Percentiles rank a stretch among this genome's conserved stretches.
phyloP scores from a whole-genome alignment of 2,888 invertebrate genomes.

The Eupeodes luniger region DNA sequence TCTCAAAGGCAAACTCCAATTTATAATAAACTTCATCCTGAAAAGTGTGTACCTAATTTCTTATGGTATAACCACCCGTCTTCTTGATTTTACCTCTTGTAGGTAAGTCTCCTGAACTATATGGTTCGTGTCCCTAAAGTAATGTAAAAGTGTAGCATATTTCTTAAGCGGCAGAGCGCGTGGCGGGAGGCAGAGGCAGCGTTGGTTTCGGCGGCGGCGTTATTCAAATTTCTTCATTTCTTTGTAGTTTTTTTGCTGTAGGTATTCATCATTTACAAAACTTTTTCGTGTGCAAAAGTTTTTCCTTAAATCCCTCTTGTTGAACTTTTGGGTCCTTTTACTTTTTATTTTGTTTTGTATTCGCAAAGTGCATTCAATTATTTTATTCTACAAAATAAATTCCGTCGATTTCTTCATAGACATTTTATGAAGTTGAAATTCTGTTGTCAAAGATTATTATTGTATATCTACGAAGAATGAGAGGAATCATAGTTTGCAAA shows the following conservation, averaged over 20 bases:
- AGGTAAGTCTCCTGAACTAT: no score
- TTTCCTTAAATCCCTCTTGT: constrained; percentile 41
- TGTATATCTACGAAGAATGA: background rate
- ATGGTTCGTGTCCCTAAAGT: background rate
- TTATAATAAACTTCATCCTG: constrained; percentile 11
- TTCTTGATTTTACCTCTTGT: background rate
- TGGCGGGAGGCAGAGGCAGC: no score
- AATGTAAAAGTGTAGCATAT: constrained; percentile 48
- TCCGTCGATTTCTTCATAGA: constrained; percentile 33
- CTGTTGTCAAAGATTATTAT: background rate
- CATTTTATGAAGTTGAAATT: constrained; percentile 43
- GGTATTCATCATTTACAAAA: constrained; percentile 12
- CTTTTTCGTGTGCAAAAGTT: constrained; percentile 16
- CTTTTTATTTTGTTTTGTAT: background rate
- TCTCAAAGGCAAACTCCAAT: constrained; percentile 30
- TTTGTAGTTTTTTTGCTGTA: constrained; percentile 8
- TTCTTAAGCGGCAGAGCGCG: constrained; percentile 8
- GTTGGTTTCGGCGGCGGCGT: background rate
- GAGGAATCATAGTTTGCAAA: background rate
- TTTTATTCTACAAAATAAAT: constrained; percentile 37
- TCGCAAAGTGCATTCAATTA: constrained; percentile 54
- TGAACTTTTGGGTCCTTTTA: background rate
- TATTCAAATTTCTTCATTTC: constrained; percentile 19
- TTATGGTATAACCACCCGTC: background rate
- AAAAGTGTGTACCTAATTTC: constrained; percentile 15